Base-by-base conservation (phyloP, 1,140 invertebrate genomes). In the Penaeus vannamei region DNA sequence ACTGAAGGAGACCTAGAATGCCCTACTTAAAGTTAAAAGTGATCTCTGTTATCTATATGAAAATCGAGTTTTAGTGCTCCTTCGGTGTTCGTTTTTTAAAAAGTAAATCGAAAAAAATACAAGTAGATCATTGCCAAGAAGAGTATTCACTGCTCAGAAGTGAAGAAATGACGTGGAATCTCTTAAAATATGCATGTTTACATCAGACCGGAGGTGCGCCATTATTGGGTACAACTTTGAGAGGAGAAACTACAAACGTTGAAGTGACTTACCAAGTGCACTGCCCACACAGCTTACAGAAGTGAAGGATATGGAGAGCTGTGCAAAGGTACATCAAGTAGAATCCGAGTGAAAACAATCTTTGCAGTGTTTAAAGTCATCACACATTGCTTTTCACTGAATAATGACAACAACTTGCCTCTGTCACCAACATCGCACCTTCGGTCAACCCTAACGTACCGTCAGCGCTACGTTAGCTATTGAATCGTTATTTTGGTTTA, bases 371-470 rank as follows among this genome's bases (percentile, higher is more conserved):
- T 60, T 60, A 26, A 83, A n/a, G 12, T 26, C 66, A 46, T 84
- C 20, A 26, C 60, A 42, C 29, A 36, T 46, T 62, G 66, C 29
- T 46, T 84, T 81, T 46, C 79, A 53, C 53, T 53, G 53, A 17
- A 14, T 53, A 53, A 14, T 53, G 5, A n/a, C 53, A 53, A 81
- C 79, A 81, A 26, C 42, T 66, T 42, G 60, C 36, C 77, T 84
- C 36, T 60, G 59, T 84, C 66, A 62, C 66, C 29, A 60, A 32
- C 69, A 53, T 66, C 53, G 87, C 83, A 84, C 87, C 87, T 89
- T 89, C 72, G 87, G 83, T 89, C 87, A 89, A 36, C 29, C 82
- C 82, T 85, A 89, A 85, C 42, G 87, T 89, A 89, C 64, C 23
- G 23, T 53, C 10, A 84, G 36, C 42, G 76, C 22, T 77, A 84